phyloP scores from a whole-genome alignment of 2,888 invertebrate genomes.

The Chrysotoxum bicinctum region DNA sequence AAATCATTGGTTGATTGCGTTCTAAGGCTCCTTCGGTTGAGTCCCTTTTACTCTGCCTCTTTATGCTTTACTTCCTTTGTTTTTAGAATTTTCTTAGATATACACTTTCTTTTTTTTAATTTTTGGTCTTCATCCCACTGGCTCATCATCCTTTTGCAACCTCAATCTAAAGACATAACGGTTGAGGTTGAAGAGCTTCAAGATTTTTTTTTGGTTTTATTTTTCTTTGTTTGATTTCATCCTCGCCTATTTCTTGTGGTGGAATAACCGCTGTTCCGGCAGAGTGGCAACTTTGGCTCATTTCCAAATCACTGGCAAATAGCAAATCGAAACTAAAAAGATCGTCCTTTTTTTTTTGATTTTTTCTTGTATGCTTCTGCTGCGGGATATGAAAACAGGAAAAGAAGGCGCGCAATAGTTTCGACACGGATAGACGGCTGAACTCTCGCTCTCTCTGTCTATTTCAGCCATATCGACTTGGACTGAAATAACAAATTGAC shows the following conservation, averaged over 20 bases:
- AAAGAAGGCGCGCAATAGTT: slow-evolving; percentile 59
- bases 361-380: background rate
- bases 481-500: slow-evolving; percentile 69
- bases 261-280: slow-evolving; percentile 56
- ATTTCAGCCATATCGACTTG: slow-evolving; percentile 53
- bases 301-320: slow-evolving; percentile 71
- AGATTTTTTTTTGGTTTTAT: background rate
- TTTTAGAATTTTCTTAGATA: slow-evolving; percentile 31
- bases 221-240: slow-evolving; percentile 18
- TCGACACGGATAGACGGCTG: slow-evolving; percentile 40
- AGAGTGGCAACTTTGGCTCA: slow-evolving; percentile 68
- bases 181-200: slow-evolving; percentile 53
- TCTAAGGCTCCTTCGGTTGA: slow-evolving; percentile 31
- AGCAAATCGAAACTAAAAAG: slow-evolving; percentile 63
- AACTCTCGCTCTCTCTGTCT: background rate
- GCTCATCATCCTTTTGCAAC: slow-evolving; percentile 45
- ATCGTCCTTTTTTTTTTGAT: slow-evolving; percentile 10
- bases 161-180: slow-evolving; percentile 58
- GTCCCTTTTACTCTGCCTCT: slow-evolving; percentile 30
- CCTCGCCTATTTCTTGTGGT: slow-evolving; percentile 24
- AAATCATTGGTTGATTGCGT: slow-evolving; percentile 67
- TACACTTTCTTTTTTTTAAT: background rate
- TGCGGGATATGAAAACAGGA: slow-evolving; percentile 37
- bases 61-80: slow-evolving; percentile 43
- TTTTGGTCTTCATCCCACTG: slow-evolving; percentile 35